Evolutionary conservation across 2,797 vertebrate species (phyloP), one percentile per base, ranked within the genome.

Genomic region (Eospalax fontanierii): DNA sequence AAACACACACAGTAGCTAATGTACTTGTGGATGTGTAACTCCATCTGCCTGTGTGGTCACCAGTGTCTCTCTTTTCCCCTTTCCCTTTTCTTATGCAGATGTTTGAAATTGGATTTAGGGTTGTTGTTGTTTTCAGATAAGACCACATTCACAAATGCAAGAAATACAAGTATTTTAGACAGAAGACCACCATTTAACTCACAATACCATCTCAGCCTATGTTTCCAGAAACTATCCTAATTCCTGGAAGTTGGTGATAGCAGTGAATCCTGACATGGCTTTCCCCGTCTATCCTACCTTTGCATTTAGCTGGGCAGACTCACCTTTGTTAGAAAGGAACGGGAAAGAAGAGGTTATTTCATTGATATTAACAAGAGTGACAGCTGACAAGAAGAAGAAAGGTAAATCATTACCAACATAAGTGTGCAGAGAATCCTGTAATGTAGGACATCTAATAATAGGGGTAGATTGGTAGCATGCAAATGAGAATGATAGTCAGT

Each of bases 401-500:
- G 63, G 43, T 66, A 85, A 81, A 79, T 84, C 50, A 70, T 19
- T 80, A 92, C 33, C 71, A 76, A 66, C 18, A 54, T 7, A 43
- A 35, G 68, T 43, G 57, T 89, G 93, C 57, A 87, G 85, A 33
- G 86, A 84, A 46, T 38, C 38, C 5, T 87, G 66, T 35, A 84
- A 46, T 33, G 28, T 68, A 19, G 35, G 84, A 38, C 59, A 63
- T 70, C 2, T 8, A 46, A 50, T 9, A n/a, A 14, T 18, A 46
- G 24, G 21, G 33, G 24, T n/a, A 93, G 78, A 83, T 30, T 46
- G 76, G 15, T 43, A n/a, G 35, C 18, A 11, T 30, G 78, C 66
- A 93, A 88, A 89, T 46, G 59, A 95, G 73, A 93, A 38, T 57
- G 90, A 61, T 28, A 40, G 35, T 18, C 65, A 26, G 6, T 40